A percentile compares a stretch with the other conserved stretches of the same genome.
These are phyloP conservation scores for Tenebrosternarchus preto DNA, from an alignment of 2,113 vertebrate genomes.

Conservation along the genomic window DNA sequence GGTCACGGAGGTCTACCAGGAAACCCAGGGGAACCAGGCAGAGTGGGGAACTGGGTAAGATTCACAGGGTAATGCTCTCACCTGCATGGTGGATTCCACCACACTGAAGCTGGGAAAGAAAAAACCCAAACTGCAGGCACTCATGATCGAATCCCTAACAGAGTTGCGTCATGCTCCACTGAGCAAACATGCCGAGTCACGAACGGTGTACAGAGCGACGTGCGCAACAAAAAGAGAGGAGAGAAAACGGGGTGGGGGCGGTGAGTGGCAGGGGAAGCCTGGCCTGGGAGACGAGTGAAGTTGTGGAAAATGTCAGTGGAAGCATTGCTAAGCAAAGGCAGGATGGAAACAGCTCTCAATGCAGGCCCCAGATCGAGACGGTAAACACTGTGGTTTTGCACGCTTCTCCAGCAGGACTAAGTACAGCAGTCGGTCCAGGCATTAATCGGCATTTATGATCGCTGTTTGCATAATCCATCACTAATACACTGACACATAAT, in stretches of 20 bases:
- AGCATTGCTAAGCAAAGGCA: constrained; percentile 58
- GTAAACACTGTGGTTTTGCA: constrained; percentile 63
- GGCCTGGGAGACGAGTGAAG: constrained; percentile 53
- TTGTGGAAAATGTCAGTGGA: constrained; percentile 70
- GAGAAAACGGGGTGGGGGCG: constrained; percentile 50
- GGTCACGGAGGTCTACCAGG: constrained; percentile 75
- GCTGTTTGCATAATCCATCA: background rate
- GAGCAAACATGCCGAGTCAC: constrained; percentile 18
- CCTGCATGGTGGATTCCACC: background rate
- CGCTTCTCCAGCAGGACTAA: constrained; percentile 44
- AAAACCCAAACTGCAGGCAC: background rate
- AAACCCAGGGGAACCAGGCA: constrained; percentile 60
- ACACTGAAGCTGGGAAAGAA: constrained; percentile 10
- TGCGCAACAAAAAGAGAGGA: constrained; percentile 47
- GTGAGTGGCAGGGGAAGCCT: constrained; percentile 34
- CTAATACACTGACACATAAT: background rate
- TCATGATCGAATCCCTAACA: background rate
- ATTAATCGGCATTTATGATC: constrained; percentile 22
- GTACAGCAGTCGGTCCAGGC: constrained; percentile 32
- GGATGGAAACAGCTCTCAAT: constrained; percentile 72
- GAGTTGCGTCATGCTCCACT: background rate
- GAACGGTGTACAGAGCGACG: background rate
- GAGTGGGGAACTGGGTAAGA: constrained; percentile 71
- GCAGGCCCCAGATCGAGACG: constrained; percentile 53
- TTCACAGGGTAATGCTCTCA: constrained; percentile 15